Evolutionary conservation across 2,113 vertebrate species (phyloP), one percentile per base, ranked within the genome.

Genomic region (Aythya baeri): DNA sequence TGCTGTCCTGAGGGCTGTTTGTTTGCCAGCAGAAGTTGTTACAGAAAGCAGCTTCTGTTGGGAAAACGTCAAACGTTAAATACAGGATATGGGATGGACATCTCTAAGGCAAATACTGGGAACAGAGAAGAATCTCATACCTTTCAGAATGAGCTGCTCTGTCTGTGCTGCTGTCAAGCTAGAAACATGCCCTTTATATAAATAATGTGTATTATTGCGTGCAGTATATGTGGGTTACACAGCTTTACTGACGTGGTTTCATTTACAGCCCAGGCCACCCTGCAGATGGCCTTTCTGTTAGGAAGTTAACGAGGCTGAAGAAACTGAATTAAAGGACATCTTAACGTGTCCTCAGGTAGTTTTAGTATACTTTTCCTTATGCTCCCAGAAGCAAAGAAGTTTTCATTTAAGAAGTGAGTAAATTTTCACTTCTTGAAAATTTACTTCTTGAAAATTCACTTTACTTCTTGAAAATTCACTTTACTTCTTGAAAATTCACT

Each of bases 221-320:
- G 76, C 79, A 88, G 88, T 70, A 86, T 92, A 91, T 89, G 80
- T 87, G 63, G 77, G 70, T 91, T 95, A 95, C 90, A 84, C 94
- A 95, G 85, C 89, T 97, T 96, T 93, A 94, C 83, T 88, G 74
- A 77, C 18, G 32, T 46, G 58, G 88, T 96, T 96, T 95, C 89
- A 80, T 91, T 96, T 97, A 94, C 84, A 97, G 92, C 92, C 78
- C 74, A 75, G 93, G 81, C 61, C 55, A 92, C 27, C 52, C 86
- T 52, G 12, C 75, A 95, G 81, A 73, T 96, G 72, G 88, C 94
- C 57, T 82, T 96, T 96, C 80, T 98, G 89, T 87, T 96, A 85
- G 89, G 94, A 96, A 93, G 82, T 85, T 73, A 81, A 7, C 61
- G 78, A 93, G 92, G 61, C 95, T 95, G 74, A 50, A 74, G 17